These are phyloP conservation scores for Percopsis omiscomaycus DNA, from an alignment of 2,797 vertebrate species.

Conservation along the genomic window DNA sequence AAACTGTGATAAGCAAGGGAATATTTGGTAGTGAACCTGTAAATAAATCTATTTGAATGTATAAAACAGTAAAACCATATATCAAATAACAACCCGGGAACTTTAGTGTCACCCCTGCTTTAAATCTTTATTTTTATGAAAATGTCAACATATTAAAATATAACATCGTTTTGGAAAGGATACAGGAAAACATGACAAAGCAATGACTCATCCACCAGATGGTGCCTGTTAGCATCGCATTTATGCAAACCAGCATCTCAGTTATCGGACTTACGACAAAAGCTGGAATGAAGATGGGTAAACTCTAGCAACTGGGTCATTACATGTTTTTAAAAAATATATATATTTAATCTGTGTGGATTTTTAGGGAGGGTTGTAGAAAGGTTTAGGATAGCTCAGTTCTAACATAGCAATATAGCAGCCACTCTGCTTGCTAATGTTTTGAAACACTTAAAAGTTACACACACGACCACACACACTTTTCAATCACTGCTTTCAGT, in stretches of 20 bases:
- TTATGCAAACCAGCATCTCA: constrained; percentile 25
- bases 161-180: too few relatives aligned
- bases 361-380: constrained; percentile 46
- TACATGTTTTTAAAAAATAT: constrained; percentile 23
- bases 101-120: too few relatives aligned
- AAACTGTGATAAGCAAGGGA: too few relatives aligned
- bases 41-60: too few relatives aligned
- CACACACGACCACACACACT: not conserved
- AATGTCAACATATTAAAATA: too few relatives aligned
- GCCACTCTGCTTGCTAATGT: constrained; percentile 45
- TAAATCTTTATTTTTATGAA: too few relatives aligned
- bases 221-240: constrained; percentile 5
- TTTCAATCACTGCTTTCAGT: not conserved
- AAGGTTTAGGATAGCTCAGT: constrained; percentile 37
- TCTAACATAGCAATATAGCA: constrained; percentile 44
- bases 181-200: too few relatives aligned
- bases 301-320: constrained; percentile 39
- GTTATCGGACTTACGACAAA: constrained; percentile 20
- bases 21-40: too few relatives aligned
- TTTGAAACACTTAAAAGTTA: constrained; percentile 22
- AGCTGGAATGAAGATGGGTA: not conserved
- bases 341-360: constrained; percentile 28
- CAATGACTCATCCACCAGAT: too few relatives aligned
- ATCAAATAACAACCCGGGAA: too few relatives aligned
- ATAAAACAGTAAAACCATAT: too few relatives aligned